Evolutionary conservation across 1,140 invertebrate genomes (phyloP).

Genomic region (Cyclargus thomasi): DNA sequence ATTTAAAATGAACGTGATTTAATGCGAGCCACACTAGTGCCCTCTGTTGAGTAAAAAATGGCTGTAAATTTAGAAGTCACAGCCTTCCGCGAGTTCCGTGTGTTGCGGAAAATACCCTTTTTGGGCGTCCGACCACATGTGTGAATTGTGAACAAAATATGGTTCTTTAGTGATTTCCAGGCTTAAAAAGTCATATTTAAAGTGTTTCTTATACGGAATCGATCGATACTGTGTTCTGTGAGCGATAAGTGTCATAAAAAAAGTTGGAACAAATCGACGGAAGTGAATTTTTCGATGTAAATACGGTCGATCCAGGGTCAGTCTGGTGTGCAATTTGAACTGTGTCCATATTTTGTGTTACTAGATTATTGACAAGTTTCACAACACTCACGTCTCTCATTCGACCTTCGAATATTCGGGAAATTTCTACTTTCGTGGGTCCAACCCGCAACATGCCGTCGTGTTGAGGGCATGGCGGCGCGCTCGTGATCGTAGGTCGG

Average conservation of each 20-base stretch:
- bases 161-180: slow-evolving; percentile 66
- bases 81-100: slow-evolving; percentile 72
- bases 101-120: slow-evolving; percentile 76
- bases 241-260: slow-evolving; percentile 48
- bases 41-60: slow-evolving; percentile 55
- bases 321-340: slow-evolving; percentile 61
- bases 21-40: slow-evolving; percentile 44
- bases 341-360: slow-evolving; percentile 51
- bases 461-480: slow-evolving; percentile 68
- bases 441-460: slow-evolving; percentile 60
- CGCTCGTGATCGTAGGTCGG: slow-evolving; percentile 70
- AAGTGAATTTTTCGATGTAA: slow-evolving; percentile 74
- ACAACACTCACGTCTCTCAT: slow-evolving; percentile 25
- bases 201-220: slow-evolving; percentile 44
- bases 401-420: slow-evolving; percentile 50
- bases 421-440: slow-evolving; percentile 56
- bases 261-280: slow-evolving; percentile 61
- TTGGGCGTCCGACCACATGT: slow-evolving; percentile 76
- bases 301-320: slow-evolving; percentile 69
- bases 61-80: slow-evolving; percentile 72
- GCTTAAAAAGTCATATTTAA: slow-evolving; percentile 43
- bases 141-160: slow-evolving; percentile 73
- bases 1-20: background rate
- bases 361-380: slow-evolving; percentile 32
- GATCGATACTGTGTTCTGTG: slow-evolving; percentile 49